phyloP scores from a whole-genome alignment of 1,140 invertebrate genomes.

The Sycophila sp. region DNA sequence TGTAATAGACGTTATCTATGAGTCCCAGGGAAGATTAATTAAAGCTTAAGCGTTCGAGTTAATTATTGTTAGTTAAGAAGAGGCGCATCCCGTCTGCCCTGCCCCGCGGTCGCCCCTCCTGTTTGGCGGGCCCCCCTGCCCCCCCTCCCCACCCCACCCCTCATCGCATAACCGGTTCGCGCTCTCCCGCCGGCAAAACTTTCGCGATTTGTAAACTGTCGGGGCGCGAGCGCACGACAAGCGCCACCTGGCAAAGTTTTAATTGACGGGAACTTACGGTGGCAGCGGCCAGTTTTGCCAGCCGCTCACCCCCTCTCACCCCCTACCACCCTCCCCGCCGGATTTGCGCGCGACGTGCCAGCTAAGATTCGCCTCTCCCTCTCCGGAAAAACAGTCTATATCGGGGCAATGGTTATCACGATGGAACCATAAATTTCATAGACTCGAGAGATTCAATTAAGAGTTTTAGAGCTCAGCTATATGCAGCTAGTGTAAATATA shows the following conservation, averaged over 20 bases:
- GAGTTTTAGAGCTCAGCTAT: no score
- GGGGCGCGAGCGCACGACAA: background rate
- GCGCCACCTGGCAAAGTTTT: slow-evolving; percentile 47
- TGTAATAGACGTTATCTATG: slow-evolving; percentile 35
- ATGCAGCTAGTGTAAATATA: no score
- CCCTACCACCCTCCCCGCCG: no score
- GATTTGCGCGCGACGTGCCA: background rate
- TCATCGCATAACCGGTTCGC: background rate
- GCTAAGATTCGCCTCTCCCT: background rate
- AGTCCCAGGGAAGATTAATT: slow-evolving; percentile 41
- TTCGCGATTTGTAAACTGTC: slow-evolving; percentile 47
- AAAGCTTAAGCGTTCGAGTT: slow-evolving; percentile 41
- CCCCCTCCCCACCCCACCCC: background rate
- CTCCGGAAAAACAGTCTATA: no score
- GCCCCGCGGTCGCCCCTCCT: background rate
- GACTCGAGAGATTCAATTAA: no score
- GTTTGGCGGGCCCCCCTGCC: background rate
- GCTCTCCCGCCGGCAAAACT: slow-evolving; percentile 34
- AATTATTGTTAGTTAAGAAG: slow-evolving; percentile 43
- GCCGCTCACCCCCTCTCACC: no score
- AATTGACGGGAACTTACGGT: slow-evolving; percentile 44
- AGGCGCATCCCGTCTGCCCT: background rate
- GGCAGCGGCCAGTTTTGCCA: slow-evolving; percentile 8
- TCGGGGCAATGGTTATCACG: no score
- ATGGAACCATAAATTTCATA: no score